phyloP scores from a whole-genome alignment of 1,140 invertebrate species.

The Thrips palmi region DNA sequence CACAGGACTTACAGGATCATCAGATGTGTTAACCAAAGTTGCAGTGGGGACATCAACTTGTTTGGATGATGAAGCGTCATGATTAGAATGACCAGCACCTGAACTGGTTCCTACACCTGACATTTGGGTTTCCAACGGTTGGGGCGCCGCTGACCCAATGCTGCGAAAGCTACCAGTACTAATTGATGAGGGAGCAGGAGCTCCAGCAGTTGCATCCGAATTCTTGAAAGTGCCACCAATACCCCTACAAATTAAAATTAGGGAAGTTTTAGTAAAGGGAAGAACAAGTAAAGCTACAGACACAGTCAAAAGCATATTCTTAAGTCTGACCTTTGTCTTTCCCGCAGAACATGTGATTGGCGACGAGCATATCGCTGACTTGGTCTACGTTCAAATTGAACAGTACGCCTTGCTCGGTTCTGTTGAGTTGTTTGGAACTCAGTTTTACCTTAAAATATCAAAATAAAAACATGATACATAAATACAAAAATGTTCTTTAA shows the following conservation, averaged over 20 bases:
- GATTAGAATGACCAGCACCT: too few species aligned
- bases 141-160: slow-evolving; percentile 1
- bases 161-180: slow-evolving; percentile 7
- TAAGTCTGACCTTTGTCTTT: slow-evolving; percentile 33
- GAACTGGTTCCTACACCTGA: too few species aligned
- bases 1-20: background rate
- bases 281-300: too few species aligned
- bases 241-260: too few species aligned
- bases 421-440: slow-evolving; percentile 89
- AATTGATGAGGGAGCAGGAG: too few species aligned
- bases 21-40: too few species aligned
- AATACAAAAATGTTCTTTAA: slow-evolving; percentile 1
- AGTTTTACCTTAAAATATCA: slow-evolving; percentile 48
- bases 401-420: slow-evolving; percentile 70
- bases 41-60: background rate
- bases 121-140: too few species aligned
- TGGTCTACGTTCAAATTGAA: slow-evolving; percentile 87
- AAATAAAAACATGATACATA: slow-evolving; percentile 1
- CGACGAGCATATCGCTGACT: slow-evolving; percentile 88
- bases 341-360: slow-evolving; percentile 63
- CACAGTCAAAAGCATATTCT: too few species aligned
- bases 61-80: background rate
- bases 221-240: too few species aligned
- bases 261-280: too few species aligned
- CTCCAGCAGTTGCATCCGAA: too few species aligned